Base-by-base conservation (phyloP, 2,113 vertebrate genomes). In the Corvus moneduloides region DNA sequence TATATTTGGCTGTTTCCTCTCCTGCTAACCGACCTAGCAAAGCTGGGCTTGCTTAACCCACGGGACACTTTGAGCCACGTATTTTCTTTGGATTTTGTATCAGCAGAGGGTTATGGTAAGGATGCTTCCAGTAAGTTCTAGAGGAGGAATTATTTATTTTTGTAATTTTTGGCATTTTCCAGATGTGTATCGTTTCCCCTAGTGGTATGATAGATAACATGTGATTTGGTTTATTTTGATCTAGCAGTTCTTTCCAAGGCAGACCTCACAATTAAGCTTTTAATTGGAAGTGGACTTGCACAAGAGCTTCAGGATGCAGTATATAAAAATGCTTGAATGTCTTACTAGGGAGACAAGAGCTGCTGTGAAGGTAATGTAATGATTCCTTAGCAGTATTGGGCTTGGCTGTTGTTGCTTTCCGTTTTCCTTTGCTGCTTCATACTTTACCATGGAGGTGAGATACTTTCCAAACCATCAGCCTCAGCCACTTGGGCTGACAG, bases 171-270 rank as follows among this genome's bases (percentile, higher is more conserved):
- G 23, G 16, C 32, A 9, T 72, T 92, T 89, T 72, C 43, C 81
- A 43, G 73, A 43, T 64, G 83, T 54, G 16, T 61, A 14, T 67
- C 15, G 17, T 90, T 95, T 92, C 46, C 73, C 44, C 32, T 72
- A 75, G 52, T 75, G 56, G 64, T 61, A 64, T 33, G 73, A 67
- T 84, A 54, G 73, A 72, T 78, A 32, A 26, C 54, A 49, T 68
- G 86, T 96, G 89, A 93, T 93, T 71, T 30, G 66, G 28, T 96
- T 93, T 90, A 84, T 92, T 94, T 84, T 86, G 85, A 86, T 93
- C 92, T 73, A 72, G 43, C 59, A 52, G 51, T 63, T 82, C 63
- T 90, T 96, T 93, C 37, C 41, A 62, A 93, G 59, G 72, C 91
- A 84, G 43, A 77, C 92, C 72, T 90, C 2, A 19, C 55, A 88